phyloP scores from a whole-genome alignment of 2,797 vertebrate genomes.

The Harpagifer antarcticus region DNA sequence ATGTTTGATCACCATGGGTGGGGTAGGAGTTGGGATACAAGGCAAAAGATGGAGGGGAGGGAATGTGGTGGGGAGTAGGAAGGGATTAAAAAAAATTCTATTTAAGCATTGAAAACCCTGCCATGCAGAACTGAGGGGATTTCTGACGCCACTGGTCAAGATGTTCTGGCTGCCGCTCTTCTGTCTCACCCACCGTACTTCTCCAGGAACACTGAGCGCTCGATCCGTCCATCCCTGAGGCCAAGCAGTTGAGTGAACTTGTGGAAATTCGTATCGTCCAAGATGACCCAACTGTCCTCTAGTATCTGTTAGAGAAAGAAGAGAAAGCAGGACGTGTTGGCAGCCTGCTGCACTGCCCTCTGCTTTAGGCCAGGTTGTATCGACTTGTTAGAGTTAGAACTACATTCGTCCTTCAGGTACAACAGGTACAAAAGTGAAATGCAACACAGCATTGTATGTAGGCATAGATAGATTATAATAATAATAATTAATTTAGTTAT shows the following conservation, averaged over 20 bases:
- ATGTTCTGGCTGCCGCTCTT: conserved; percentile 36
- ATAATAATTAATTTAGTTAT: too few relatives aligned
- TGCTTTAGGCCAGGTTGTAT: not conserved
- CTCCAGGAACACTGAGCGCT: conserved; percentile 66
- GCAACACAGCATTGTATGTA: not conserved
- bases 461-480: too few relatives aligned
- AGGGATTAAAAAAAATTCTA: conserved; percentile 53
- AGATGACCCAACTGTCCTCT: conserved; percentile 66
- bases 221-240: conserved; percentile 64
- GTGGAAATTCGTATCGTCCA: conserved; percentile 69
- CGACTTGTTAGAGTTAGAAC: conserved; percentile 6
- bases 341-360: not conserved
- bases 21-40: conserved; percentile 49
- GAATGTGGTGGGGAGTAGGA: conserved; percentile 46
- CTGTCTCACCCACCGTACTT: conserved; percentile 73
- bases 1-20: conserved; percentile 69
- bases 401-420: not conserved
- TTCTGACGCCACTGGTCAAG: conserved; percentile 47
- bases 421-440: too few relatives aligned
- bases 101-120: conserved; percentile 51
- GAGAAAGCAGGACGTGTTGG: conserved; percentile 5
- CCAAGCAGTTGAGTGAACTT: conserved; percentile 58
- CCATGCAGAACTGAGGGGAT: conserved; percentile 55
- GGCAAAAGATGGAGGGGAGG: conserved; percentile 32
- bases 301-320: conserved; percentile 57